Base-by-base conservation (phyloP, 2,797 vertebrate genomes). In the Sebastolobus alascanus region DNA sequence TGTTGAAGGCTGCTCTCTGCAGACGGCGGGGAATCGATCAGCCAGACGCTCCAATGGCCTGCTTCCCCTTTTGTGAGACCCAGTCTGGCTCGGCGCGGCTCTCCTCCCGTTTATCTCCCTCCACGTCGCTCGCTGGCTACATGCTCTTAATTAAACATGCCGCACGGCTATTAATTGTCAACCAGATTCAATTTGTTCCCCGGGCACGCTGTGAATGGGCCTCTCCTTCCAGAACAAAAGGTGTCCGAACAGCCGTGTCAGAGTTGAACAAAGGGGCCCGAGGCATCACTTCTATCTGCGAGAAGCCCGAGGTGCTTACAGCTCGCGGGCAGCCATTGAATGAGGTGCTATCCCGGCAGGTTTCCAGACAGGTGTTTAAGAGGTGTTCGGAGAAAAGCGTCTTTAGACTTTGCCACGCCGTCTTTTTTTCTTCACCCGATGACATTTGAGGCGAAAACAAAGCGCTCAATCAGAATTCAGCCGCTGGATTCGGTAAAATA, bases 111-210 rank as follows among this genome's bases (percentile, higher is more conserved):
- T 95, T 94, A 93, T 94, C 94, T 94, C 90, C 85, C 86, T 87
- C 89, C 89, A 90, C 85, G 91, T 93, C 90, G 59, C 85, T 88
- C 38, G 77, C 89, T 82, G 93, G 89, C 91, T 94, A 92, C 90
- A 93, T 89, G 89, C 94, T 95, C 94, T 96, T 96, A 95, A 95
- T 96, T 95, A 96, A 95, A 95, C 93, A 93, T 90, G 93, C 93
- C 87, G 90, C 87, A 83, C 82, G 89, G 93, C 93, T 94, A 95
- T 96, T 95, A 96, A 96, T 95, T 95, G 95, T 94, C 92, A 93
- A 92, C 93, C 92, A 92, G 90, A 94, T 95, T 96, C 92, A 94
- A 95, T 95, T 95, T 95, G 95, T 95, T 96, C 93, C 91, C 89
- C 12, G 67, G 92, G 91, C 89, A 90, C 59, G 58, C 91, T 31